Percentiles rank a stretch among this genome's conserved stretches.
These are phyloP conservation scores for Graphium colonna DNA, from an alignment of 2,888 invertebrate species.

Conservation along the genomic window DNA sequence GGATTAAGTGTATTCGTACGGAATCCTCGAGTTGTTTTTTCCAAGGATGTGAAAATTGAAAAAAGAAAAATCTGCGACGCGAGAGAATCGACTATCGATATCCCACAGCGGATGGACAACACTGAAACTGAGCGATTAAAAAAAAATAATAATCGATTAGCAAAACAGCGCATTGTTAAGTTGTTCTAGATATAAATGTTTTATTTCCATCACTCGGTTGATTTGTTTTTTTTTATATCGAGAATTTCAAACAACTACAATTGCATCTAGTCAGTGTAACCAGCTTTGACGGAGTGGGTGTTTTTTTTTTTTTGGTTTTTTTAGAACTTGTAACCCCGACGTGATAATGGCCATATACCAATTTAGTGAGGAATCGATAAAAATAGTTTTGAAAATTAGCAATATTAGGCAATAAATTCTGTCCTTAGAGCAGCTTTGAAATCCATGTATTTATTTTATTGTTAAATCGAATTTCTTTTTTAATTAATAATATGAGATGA, in stretches of 20 bases:
- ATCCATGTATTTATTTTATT: neutral
- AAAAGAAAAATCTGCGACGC: neutral
- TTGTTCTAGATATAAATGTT: conserved; percentile 2
- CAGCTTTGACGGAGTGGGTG: conserved; percentile 13
- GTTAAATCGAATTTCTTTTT: neutral
- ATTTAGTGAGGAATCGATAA: conserved; percentile 15
- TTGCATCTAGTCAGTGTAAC: conserved; percentile 21
- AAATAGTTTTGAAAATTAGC: conserved; percentile 14
- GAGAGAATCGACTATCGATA: neutral
- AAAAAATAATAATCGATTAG: neutral
- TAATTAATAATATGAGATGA: no score
- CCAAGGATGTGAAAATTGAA: neutral
- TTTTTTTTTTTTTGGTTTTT: conserved; percentile 3
- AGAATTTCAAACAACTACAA: conserved; percentile 2
- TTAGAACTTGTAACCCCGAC: neutral
- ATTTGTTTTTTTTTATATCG: conserved; percentile 8
- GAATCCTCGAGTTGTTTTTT: conserved; percentile 2
- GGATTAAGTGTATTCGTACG: conserved; percentile 11
- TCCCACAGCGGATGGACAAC: neutral
- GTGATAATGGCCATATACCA: conserved; percentile 20
- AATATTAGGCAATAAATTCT: conserved; percentile 11
- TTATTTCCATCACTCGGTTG: conserved; percentile 1
- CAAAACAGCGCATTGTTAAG: conserved; percentile 5
- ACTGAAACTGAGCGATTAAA: neutral
- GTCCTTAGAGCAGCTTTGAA: neutral